Evolutionary conservation across 2,888 invertebrate species (phyloP), one percentile per base, ranked within the genome.

Genomic region (Papilio elwesi): DNA sequence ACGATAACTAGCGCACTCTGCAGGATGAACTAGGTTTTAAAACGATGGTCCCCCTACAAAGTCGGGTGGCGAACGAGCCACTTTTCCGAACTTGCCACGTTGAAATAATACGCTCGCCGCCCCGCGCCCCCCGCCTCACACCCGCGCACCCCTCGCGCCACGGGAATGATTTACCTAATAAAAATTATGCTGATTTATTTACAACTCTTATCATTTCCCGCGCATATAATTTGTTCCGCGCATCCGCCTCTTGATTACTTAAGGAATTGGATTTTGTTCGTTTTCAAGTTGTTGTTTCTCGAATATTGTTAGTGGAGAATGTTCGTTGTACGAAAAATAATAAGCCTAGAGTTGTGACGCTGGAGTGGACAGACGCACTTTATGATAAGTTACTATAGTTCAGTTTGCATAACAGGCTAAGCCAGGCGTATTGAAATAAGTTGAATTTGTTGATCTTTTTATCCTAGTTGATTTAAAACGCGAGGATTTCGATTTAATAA

Each of bases 161-260:
- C 57, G 72, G 76, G 80, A 85, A 84, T 87, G 85, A 87, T 86
- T 87, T 86, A 88, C 85, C 82, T 85, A 86, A 87, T 86, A 85
- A 86, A 84, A 83, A 86, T 87, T 87, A 85, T 87, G 86, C 83
- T 87, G 85, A 87, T 86, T 81, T 79, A 86, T 77, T 87, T 86
- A 86, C 76, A 85, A 87, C 82, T 86, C 85, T 83, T 78, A 78
- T 82, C 83, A 85, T 83, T 83, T 82, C 80, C 77, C 76, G 73
- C 74, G 75, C 78, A 72, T 76, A 77, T 76, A 77, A 78, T 80
- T 80, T 76, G 78, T 71, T 74, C 74, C 73, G 71, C 74, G 59
- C 64, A 68, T 70, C 73, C 73, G 76, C 68, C 71, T 74, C 70
- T 76, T 74, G 76, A 76, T 78, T 77, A 78, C 77, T 76, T 76